Conservation (phyloP, 2,797 vertebrate genomes). For the Chelon auratus region DNA sequence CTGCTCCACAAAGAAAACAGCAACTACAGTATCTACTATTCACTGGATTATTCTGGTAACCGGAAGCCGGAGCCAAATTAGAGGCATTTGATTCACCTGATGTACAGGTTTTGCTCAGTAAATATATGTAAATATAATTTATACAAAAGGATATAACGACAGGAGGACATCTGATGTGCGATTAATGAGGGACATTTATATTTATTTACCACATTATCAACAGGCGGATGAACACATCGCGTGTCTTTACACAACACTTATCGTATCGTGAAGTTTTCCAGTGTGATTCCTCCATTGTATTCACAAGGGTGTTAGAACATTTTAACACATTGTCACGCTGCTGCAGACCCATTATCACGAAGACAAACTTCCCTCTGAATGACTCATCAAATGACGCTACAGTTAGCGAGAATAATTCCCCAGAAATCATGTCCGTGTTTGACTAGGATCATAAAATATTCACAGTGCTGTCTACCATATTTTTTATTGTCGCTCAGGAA, state of each 20-base stretch:
- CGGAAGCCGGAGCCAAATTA: background rate
- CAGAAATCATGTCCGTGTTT: background rate
- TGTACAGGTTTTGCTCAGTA: background rate
- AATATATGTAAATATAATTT: too few species aligned
- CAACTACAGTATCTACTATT: background rate
- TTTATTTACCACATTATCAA: background rate
- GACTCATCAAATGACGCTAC: background rate
- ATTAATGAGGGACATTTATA: too few species aligned
- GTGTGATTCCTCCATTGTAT: background rate
- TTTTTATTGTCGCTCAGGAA: background rate
- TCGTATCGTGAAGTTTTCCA: background rate
- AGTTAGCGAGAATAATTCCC: background rate
- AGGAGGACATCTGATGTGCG: background rate
- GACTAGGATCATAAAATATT: background rate
- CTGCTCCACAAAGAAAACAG: background rate
- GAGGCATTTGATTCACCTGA: background rate
- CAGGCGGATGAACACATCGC: background rate
- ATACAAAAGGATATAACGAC: background rate
- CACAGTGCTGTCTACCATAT: background rate
- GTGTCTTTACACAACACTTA: background rate
- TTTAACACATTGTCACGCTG: background rate
- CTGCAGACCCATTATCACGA: background rate
- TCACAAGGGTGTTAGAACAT: background rate
- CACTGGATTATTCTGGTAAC: background rate
- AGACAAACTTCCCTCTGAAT: background rate